Conservation (phyloP, 2,888 invertebrate genomes). For the Mycalesis mineus region DNA sequence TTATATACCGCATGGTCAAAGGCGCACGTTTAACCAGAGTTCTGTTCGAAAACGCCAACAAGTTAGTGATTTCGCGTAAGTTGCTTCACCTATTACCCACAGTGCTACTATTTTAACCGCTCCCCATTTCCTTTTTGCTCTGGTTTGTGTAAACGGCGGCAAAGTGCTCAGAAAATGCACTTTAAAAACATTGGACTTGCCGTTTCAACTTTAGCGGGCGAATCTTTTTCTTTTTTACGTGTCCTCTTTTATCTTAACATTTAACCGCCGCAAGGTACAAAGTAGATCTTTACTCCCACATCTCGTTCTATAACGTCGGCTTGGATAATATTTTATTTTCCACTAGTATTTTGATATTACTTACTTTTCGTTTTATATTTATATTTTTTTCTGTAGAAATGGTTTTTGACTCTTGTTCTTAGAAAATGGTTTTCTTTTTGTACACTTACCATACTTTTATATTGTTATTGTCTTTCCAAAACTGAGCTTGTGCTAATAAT, state of each 20-base stretch:
- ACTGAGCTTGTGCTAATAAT: too few relatives aligned
- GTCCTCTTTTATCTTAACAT: constrained; percentile 10
- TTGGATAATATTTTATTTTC: background rate
- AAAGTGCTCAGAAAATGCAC: constrained; percentile 23
- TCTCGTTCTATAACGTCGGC: background rate
- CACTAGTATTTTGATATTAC: too few relatives aligned
- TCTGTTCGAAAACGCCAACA: constrained; percentile 28
- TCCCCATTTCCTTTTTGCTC: constrained; percentile 21
- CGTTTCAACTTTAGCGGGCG: constrained; percentile 13
- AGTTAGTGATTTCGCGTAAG: constrained; percentile 29
- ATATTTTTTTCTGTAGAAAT: background rate
- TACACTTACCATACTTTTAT: too few relatives aligned
- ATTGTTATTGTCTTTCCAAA: too few relatives aligned
- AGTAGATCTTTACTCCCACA: background rate
- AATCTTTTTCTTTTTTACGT: constrained; percentile 13
- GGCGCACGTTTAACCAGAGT: constrained; percentile 9
- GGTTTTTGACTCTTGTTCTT: background rate
- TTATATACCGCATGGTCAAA: background rate
- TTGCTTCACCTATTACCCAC: constrained; percentile 27
- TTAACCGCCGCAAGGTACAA: constrained; percentile 1
- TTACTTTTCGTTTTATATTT: too few relatives aligned
- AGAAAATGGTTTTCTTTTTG: background rate
- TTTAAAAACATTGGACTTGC: constrained; percentile 19
- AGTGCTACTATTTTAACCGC: constrained; percentile 24
- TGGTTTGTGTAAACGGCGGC: constrained; percentile 18